phyloP scores from a whole-genome alignment of 2,113 vertebrate genomes.

The Rhynchomys soricoides region DNA sequence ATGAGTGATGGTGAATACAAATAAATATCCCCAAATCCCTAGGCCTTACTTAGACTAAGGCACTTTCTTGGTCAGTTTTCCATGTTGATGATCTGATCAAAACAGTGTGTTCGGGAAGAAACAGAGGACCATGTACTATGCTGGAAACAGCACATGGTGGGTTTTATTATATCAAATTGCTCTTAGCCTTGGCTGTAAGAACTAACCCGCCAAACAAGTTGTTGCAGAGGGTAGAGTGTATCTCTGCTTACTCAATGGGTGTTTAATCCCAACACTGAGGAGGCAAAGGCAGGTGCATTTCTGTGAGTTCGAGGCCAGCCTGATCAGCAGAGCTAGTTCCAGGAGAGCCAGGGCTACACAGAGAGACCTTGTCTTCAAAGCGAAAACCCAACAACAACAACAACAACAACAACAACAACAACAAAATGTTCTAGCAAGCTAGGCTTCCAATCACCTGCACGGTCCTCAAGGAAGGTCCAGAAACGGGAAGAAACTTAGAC shows the following conservation, averaged over 20 bases:
- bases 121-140: background rate
- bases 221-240: background rate
- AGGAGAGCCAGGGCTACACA: background rate
- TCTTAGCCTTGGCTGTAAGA: background rate
- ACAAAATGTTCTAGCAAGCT: background rate
- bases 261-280: background rate
- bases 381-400: background rate
- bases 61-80: background rate
- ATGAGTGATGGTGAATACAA: background rate
- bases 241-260: background rate
- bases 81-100: background rate
- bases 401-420: too few relatives aligned
- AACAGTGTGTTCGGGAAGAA: background rate
- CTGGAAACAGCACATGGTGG: background rate
- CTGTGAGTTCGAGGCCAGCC: background rate
- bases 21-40: background rate
- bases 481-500: background rate
- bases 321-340: background rate
- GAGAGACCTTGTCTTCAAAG: background rate
- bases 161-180: constrained; percentile 8
- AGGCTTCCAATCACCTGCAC: background rate
- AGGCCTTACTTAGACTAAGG: too few relatives aligned
- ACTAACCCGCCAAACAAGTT: background rate
- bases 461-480: background rate
- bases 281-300: background rate